Percentiles rank a stretch among this genome's conserved stretches.
phyloP scores from a whole-genome alignment of 2,113 vertebrate species.

The Pelobates fuscus region DNA sequence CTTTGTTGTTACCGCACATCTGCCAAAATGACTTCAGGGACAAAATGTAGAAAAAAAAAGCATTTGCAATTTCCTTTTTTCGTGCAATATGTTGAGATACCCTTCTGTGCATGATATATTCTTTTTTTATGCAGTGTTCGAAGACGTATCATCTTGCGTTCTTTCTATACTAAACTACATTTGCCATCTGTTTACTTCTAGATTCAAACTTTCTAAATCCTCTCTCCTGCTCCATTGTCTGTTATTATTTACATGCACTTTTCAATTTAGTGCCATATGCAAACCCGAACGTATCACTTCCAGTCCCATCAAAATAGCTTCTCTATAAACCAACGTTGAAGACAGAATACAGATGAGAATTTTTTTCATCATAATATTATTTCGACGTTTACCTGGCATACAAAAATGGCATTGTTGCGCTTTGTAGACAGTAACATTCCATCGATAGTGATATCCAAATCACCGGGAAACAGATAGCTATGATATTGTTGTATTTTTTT shows the following conservation, averaged over 20 bases:
- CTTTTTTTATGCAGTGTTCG: slow-evolving; percentile 30
- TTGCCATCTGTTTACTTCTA: slow-evolving; percentile 49
- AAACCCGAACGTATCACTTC: slow-evolving; percentile 38
- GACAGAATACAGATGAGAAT: slow-evolving; percentile 32
- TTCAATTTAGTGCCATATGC: slow-evolving; percentile 48
- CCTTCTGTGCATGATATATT: slow-evolving; percentile 36
- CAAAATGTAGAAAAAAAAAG: background rate
- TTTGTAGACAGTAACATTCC: too few species aligned
- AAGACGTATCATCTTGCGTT: slow-evolving; percentile 41
- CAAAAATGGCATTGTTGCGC: too few species aligned
- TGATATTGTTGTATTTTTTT: too few species aligned
- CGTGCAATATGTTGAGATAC: slow-evolving; percentile 40
- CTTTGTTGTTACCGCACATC: slow-evolving; percentile 28
- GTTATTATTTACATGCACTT: slow-evolving; percentile 49
- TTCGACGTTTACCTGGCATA: too few species aligned
- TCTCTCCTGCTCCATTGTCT: slow-evolving; percentile 33
- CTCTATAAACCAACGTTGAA: slow-evolving; percentile 26
- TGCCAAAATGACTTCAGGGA: slow-evolving; percentile 21
- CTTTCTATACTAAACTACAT: slow-evolving; percentile 34
- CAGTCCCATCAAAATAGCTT: slow-evolving; percentile 37
- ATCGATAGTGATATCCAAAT: too few species aligned
- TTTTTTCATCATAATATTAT: background rate
- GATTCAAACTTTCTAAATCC: slow-evolving; percentile 42
- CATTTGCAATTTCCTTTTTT: slow-evolving; percentile 22
- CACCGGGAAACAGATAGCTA: too few species aligned